Evolutionary conservation across 2,113 vertebrate genomes (phyloP).

Genomic region (Symphodus melops): DNA sequence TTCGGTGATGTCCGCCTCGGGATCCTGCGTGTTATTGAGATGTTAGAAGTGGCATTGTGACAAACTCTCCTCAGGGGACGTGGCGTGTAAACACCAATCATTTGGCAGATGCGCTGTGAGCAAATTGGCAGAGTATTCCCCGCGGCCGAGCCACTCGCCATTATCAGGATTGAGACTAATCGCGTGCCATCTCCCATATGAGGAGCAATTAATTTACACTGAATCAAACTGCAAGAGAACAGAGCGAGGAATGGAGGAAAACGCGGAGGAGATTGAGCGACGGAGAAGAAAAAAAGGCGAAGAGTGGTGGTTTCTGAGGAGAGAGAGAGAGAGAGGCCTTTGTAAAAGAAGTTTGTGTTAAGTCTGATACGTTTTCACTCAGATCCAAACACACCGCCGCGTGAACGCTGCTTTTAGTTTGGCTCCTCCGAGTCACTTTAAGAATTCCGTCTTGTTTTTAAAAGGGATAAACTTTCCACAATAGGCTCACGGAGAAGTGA

Average conservation of each 20-base stretch:
- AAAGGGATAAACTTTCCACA: slow-evolving; percentile 35
- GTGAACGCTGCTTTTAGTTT: slow-evolving; percentile 25
- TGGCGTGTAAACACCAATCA: slow-evolving; percentile 87
- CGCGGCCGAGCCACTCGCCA: slow-evolving; percentile 80
- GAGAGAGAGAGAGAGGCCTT: slow-evolving; percentile 13
- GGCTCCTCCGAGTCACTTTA: slow-evolving; percentile 8
- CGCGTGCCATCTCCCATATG: slow-evolving; percentile 84
- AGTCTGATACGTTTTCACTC: slow-evolving; percentile 11
- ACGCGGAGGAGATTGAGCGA: slow-evolving; percentile 15
- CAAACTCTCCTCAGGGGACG: slow-evolving; percentile 83
- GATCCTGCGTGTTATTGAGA: slow-evolving; percentile 80
- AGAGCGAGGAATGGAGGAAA: slow-evolving; percentile 45
- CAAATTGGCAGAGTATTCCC: slow-evolving; percentile 85
- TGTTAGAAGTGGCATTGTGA: slow-evolving; percentile 83
- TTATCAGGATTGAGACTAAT: slow-evolving; percentile 88
- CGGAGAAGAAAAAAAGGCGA: not conserved
- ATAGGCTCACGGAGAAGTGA: slow-evolving; percentile 27
- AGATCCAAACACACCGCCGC: slow-evolving; percentile 17
- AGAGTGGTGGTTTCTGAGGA: not conserved
- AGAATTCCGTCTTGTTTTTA: slow-evolving; percentile 21
- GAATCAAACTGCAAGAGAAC: slow-evolving; percentile 80
- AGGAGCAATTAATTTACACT: slow-evolving; percentile 86
- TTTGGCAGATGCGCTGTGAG: slow-evolving; percentile 86
- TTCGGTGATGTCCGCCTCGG: slow-evolving; percentile 40
- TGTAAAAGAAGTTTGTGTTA: not conserved